Base-by-base conservation (phyloP, 2,888 invertebrate species). In the Oasisia sp. region DNA sequence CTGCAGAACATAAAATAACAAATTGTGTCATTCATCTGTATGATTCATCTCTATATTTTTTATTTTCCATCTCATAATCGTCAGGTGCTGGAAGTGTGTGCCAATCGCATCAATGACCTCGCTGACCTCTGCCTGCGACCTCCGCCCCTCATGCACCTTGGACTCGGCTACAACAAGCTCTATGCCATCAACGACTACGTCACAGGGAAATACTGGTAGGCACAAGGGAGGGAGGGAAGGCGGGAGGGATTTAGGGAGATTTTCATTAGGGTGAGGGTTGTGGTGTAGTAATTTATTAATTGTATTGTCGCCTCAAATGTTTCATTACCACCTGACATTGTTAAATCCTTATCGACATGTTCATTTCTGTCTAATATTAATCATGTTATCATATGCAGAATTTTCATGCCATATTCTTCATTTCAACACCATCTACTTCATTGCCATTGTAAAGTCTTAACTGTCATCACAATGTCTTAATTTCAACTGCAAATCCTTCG, bases 71-170 rank as follows among this genome's bases (percentile, higher is more conserved):
- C 4, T 92, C 19, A 27, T 91, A 45, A 91, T 91, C 92, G 92
- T 9, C 94, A 96, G 96, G 95, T 96, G 4, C 92, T 96, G 92
- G 96, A 96, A 93, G 93, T 96, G 45, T 96, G 95, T 95, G 96
- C 95, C 32, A 96, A 96, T 93, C 93, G 95, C 89, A 95, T 96
- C 92, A 94, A 94, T 92, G 95, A 95, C 92, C 93, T 96, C 91
- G 94, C 95, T 14, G 94, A 94, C 9, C 94, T 96, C 38, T 95
- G 96, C 94, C 92, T 94, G 7, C 93, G 94, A 74, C 95, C 96
- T 12, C 95, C 95, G 9, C 94, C 94, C 11, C 94, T 96, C 14
- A 94, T 94, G 8, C 96, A 96, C 92, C 94, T 96, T 8, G 96
- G 96, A 5, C 94, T 96, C 32, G 96, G 96, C 19, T 95, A 94